phyloP scores from a whole-genome alignment of 2,113 vertebrate species.

The Origma solitaria region DNA sequence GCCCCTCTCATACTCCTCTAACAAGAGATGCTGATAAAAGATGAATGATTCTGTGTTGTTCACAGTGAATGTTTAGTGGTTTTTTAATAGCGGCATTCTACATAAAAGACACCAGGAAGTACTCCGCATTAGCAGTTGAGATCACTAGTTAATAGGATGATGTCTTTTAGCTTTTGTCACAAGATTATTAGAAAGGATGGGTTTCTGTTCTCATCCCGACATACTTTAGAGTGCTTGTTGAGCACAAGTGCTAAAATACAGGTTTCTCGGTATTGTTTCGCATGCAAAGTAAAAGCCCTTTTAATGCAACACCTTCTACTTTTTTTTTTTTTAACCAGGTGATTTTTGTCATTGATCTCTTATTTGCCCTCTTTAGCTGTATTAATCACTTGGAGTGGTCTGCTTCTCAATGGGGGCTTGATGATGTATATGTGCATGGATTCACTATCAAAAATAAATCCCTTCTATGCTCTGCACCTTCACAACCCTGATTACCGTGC shows the following conservation, averaged over 20 bases:
- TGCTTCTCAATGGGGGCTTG: conserved; percentile 74
- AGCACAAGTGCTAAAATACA: conserved; percentile 90
- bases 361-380: conserved; percentile 82
- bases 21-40: conserved; percentile 96
- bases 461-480: not conserved
- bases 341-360: conserved; percentile 87
- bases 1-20: conserved; percentile 82
- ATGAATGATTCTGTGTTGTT: conserved; percentile 86
- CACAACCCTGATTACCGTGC: conserved; percentile 33
- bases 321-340: conserved; percentile 89
- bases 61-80: conserved; percentile 89
- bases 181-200: conserved; percentile 98
- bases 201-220: conserved; percentile 84
- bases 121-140: conserved; percentile 94
- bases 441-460: conserved; percentile 67
- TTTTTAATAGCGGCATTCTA: conserved; percentile 87
- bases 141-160: conserved; percentile 99
- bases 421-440: conserved; percentile 63
- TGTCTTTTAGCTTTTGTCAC: conserved; percentile 99
- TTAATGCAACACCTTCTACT: conserved; percentile 92
- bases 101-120: conserved; percentile 95
- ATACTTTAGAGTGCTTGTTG: conserved; percentile 86
- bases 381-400: conserved; percentile 92
- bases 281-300: conserved; percentile 83
- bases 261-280: conserved; percentile 85